A percentile compares a stretch with the other conserved stretches of the same genome.
Evolutionary conservation across 2,797 vertebrate genomes (phyloP).

Genomic region (Orestias chungarensis): DNA sequence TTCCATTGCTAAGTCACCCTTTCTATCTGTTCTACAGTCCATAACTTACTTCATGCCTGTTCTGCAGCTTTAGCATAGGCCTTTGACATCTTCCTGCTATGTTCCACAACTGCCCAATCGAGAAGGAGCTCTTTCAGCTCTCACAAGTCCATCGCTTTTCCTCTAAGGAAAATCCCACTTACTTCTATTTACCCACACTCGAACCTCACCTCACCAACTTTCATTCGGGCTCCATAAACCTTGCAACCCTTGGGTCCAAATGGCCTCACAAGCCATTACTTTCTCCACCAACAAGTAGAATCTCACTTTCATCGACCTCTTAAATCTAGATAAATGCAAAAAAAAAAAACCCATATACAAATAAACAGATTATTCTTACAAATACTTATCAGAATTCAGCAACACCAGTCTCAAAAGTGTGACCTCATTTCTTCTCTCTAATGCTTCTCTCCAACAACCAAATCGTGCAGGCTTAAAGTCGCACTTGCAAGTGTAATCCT

Average conservation of each 20-base stretch:
- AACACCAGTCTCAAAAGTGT: constrained; percentile 6
- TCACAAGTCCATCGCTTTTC: not conserved
- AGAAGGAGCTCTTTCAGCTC: not conserved
- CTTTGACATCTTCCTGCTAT: not conserved
- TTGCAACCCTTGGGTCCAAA: not conserved
- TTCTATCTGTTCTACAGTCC: not conserved
- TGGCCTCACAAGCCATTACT: not conserved
- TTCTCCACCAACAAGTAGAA: not conserved
- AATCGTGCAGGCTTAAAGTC: constrained; percentile 57
- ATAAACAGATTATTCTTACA: not conserved
- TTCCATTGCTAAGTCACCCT: not conserved
- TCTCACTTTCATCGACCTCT: not conserved
- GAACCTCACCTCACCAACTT: not conserved
- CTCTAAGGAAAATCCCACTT: not conserved
- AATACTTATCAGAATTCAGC: constrained; percentile 8
- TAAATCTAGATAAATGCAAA: too few species aligned
- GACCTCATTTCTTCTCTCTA: constrained; percentile 43
- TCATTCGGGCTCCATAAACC: not conserved
- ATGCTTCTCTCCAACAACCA: constrained; percentile 43
- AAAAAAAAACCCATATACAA: too few species aligned
- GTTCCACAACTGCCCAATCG: not conserved
- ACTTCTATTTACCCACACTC: not conserved
- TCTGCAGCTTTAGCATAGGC: not conserved
- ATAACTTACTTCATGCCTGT: not conserved
- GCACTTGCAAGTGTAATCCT: constrained; percentile 64